Percentiles rank a stretch among this genome's conserved stretches.
phyloP scores from a whole-genome alignment of 2,888 invertebrate species.

The Periphyllus acericola region DNA sequence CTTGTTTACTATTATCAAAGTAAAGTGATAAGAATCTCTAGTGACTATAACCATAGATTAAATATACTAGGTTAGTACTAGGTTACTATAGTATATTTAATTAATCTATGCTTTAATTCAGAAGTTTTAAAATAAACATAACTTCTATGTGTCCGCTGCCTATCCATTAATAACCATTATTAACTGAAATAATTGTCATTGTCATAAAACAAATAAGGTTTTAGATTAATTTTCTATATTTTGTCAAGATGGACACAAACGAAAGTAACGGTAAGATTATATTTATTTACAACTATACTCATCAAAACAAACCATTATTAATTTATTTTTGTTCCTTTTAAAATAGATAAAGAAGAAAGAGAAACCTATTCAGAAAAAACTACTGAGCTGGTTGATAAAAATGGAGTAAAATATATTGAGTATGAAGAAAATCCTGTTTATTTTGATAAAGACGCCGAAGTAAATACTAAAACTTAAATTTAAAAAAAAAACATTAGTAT shows the following conservation, averaged over 20 bases:
- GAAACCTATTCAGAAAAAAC: neutral
- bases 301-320: neutral
- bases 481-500: neutral
- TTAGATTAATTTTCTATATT: no score
- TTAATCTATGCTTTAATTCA: no score
- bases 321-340: neutral
- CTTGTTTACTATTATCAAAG: no score
- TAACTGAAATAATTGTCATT: no score
- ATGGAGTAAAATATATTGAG: slow-evolving; percentile 41
- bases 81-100: no score
- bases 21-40: no score
- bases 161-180: no score
- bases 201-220: no score
- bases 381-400: slow-evolving; percentile 13
- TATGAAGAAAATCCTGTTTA: slow-evolving; percentile 51
- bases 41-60: no score
- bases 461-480: slow-evolving; percentile 35
- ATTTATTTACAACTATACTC: neutral
- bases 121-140: no score
- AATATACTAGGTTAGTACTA: no score
- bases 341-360: neutral
- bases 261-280: slow-evolving; percentile 1
- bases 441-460: slow-evolving; percentile 62
- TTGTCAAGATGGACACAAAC: neutral
- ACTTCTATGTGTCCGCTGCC: no score